Conservation (phyloP, 2,888 invertebrate genomes). For the Glomeris marginata region DNA sequence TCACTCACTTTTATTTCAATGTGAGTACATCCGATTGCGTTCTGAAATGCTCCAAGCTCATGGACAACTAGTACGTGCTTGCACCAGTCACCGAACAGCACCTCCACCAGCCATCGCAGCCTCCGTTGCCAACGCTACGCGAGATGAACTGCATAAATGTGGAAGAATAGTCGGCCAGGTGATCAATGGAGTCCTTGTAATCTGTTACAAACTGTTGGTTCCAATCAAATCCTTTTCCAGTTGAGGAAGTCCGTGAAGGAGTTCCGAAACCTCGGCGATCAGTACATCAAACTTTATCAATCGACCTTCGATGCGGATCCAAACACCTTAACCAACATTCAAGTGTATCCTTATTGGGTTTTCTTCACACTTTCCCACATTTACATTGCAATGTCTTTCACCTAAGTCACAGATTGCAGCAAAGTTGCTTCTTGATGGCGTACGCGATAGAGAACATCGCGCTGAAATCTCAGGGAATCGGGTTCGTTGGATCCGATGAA, state of each 20-base stretch:
- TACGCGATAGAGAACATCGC: conserved; percentile 59
- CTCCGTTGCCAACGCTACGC: conserved; percentile 48
- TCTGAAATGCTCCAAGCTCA: conserved; percentile 55
- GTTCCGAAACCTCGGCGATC: conserved; percentile 52
- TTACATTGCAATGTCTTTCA: too few relatives aligned
- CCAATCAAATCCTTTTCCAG: too few relatives aligned
- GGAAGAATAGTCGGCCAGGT: conserved; percentile 63
- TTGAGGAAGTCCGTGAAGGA: conserved; percentile 57
- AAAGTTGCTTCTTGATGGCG: conserved; percentile 59
- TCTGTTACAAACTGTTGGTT: too few relatives aligned
- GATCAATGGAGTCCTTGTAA: conserved; percentile 1
- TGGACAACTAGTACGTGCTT: conserved; percentile 49
- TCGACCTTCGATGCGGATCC: conserved; percentile 76
- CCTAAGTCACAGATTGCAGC: conserved; percentile 46
- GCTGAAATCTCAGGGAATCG: conserved; percentile 24
- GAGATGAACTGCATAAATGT: conserved; percentile 61
- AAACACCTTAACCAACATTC: conserved; percentile 54
- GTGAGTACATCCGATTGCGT: conserved; percentile 59
- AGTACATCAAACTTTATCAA: conserved; percentile 61
- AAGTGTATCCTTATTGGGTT: conserved; percentile 37
- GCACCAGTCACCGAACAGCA: conserved; percentile 63
- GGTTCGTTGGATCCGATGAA: conserved; percentile 16
- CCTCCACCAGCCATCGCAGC: conserved; percentile 87
- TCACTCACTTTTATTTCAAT: conserved; percentile 51
- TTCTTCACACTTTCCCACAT: conserved; percentile 14